Evolutionary conservation across 2,797 vertebrate species (phyloP).

Genomic region (Amphiprion clarkii): DNA sequence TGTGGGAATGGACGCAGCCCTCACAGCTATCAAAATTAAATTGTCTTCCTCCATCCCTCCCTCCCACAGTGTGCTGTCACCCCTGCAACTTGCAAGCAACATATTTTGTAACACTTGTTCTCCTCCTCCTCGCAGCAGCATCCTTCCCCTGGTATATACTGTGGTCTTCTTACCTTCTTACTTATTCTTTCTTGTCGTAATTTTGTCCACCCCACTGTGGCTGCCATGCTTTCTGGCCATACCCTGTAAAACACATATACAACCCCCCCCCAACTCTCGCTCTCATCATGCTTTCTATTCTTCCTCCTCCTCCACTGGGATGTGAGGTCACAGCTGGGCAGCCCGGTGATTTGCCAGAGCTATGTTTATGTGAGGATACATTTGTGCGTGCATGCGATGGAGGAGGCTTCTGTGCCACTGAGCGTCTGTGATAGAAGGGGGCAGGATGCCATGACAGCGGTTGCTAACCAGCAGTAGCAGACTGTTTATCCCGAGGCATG

Average conservation of each 20-base stretch:
- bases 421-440: slow-evolving; percentile 50
- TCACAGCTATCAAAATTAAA: slow-evolving; percentile 38
- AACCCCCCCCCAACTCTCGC: slow-evolving; percentile 1
- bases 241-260: slow-evolving; percentile 20
- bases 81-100: slow-evolving; percentile 27
- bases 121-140: slow-evolving; percentile 10
- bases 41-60: slow-evolving; percentile 18
- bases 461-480: slow-evolving; percentile 65
- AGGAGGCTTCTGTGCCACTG: slow-evolving; percentile 29
- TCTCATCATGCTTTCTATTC: slow-evolving; percentile 23
- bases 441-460: slow-evolving; percentile 63
- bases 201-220: slow-evolving; percentile 24
- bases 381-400: slow-evolving; percentile 48
- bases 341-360: slow-evolving; percentile 86
- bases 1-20: slow-evolving; percentile 19
- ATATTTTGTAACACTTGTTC: slow-evolving; percentile 2
- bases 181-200: slow-evolving; percentile 23
- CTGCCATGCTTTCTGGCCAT: slow-evolving; percentile 32
- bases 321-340: slow-evolving; percentile 90
- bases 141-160: slow-evolving; percentile 1
- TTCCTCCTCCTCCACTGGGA: slow-evolving; percentile 57
- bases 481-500: slow-evolving; percentile 73
- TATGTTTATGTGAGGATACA: slow-evolving; percentile 64
- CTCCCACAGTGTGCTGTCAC: slow-evolving; percentile 16
- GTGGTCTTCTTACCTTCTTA: slow-evolving; percentile 1